Base-by-base conservation (phyloP, 2,113 vertebrate species). In the Larimichthys polyactis region DNA sequence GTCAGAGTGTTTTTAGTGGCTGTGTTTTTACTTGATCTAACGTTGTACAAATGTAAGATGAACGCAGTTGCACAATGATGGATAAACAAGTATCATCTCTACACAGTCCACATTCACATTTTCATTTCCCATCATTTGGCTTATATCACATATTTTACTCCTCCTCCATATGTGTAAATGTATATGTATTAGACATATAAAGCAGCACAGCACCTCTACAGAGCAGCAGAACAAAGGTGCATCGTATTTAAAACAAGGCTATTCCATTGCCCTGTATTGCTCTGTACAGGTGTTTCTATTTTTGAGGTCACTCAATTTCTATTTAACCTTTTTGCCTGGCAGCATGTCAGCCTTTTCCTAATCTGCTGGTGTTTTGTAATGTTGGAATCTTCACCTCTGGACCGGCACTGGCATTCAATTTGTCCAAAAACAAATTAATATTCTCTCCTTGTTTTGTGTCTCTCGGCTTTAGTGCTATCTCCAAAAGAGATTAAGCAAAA, bases 401-500 rank as follows among this genome's bases (percentile, higher is more conserved):
- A 62, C 32, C 24, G 20, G 24, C 75, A 63, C 16, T 22, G 8
- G 17, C 65, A 52, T 14, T 54, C 4, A 74, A 51, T 79, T 59
- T 15, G 44, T 27, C 43, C 20, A 19, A 57, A 68, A 81, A 73
- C 16, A 32, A 58, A 77, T 15, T 51, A 80, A 36, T 15, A 70
- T 60, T 74, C 58, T 11, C n/a, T 24, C 12, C 48, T 44, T 32
- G 43, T 68, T 66, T 24, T 46, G 12, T 46, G 46, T 66, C 11
- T 59, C 52, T 57, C 14, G 40, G 76, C 63, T 59, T 62, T 20
- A 44, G 16, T 24, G 3, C 62, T 73, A 82, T 82, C 55, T 72
- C 49, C 43, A 12, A 52, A 79, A 60, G 9, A 79, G 60, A 83
- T 58, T 60, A 60, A 51, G 7, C 6, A 40, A 71, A 75, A 78